Base-by-base conservation (phyloP, 2,888 invertebrate genomes). In the Strigamia transsilvanica region DNA sequence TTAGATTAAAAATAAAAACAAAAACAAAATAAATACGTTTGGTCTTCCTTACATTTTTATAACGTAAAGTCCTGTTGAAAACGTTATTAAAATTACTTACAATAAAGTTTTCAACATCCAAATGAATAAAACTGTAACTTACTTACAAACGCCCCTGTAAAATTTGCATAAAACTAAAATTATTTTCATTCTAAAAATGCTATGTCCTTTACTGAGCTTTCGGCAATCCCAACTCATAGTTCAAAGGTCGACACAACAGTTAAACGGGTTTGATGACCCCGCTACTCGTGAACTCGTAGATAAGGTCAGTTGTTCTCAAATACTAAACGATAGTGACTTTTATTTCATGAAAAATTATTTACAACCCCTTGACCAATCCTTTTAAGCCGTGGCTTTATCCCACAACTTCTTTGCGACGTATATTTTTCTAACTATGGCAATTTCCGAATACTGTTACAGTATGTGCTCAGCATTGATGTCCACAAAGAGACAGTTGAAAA, bases 241-340 rank as follows among this genome's bases (percentile, higher is more conserved):
- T 66, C 66, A 66, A 66, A 66, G 66, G 66, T 66, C 66, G 27
- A 66, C 27, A 10, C 66, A 13, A 18, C 51, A 51, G 51, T 51
- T 51, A 51, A 51, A 51, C n/a, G 66, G 66, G 23, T 66, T 66
- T 66, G 66, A 66, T 66, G 66, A 66, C 66, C 66, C 66, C 27
- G 66, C 27, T 27, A 51, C 4, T 51, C 51, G 7, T 51, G 66
- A 32, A 66, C 32, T 66, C 66, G 66, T 66, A 32, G 66, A 66
- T 66, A 66, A 66, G 66, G 66, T 23, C 66, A 66, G 51, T 51
- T 18, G 51, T 51, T 51, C 51, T n/a, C 66, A 66, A 66, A 66
- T 66, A 66, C 13, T 32, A 66, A 66, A 66, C 32, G 66, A 66
- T 32, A 15, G 51, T n/a, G 51, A n/a, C 51, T 51, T 51, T 51